Conservation (phyloP, 2,888 invertebrate genomes). For the Diarsia brunnea region DNA sequence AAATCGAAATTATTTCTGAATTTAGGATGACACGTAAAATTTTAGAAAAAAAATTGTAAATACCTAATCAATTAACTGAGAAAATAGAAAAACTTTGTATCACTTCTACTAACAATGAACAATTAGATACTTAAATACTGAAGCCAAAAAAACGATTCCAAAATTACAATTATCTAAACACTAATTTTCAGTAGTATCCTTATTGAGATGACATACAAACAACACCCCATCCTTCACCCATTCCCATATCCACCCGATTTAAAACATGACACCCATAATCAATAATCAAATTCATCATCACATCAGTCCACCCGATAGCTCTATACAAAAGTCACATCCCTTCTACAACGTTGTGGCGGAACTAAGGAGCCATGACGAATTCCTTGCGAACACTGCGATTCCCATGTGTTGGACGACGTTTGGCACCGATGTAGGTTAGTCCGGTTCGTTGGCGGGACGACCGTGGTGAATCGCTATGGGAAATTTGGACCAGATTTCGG, state of each 20-base stretch:
- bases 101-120: background rate
- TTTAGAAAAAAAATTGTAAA: too few relatives aligned
- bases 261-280: slow-evolving; percentile 32
- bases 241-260: slow-evolving; percentile 23
- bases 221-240: background rate
- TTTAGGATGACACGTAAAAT: too few relatives aligned
- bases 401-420: slow-evolving; percentile 77
- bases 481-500: slow-evolving; percentile 74
- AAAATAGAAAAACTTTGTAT: background rate
- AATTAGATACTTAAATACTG: background rate
- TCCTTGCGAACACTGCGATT: slow-evolving; percentile 82
- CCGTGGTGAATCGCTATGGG: slow-evolving; percentile 83
- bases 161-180: background rate
- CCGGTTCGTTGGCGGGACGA: slow-evolving; percentile 72
- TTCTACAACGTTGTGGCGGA: slow-evolving; percentile 66
- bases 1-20: too few relatives aligned
- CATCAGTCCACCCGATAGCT: slow-evolving; percentile 49
- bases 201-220: background rate
- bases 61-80: background rate
- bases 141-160: background rate
- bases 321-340: slow-evolving; percentile 52
- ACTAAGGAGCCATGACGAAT: slow-evolving; percentile 78
- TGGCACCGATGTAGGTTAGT: slow-evolving; percentile 70
- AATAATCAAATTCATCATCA: slow-evolving; percentile 60
- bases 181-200: too few relatives aligned